Evolutionary conservation across 1,140 invertebrate genomes (phyloP).

Genomic region (Camponotus pennsylvanicus): DNA sequence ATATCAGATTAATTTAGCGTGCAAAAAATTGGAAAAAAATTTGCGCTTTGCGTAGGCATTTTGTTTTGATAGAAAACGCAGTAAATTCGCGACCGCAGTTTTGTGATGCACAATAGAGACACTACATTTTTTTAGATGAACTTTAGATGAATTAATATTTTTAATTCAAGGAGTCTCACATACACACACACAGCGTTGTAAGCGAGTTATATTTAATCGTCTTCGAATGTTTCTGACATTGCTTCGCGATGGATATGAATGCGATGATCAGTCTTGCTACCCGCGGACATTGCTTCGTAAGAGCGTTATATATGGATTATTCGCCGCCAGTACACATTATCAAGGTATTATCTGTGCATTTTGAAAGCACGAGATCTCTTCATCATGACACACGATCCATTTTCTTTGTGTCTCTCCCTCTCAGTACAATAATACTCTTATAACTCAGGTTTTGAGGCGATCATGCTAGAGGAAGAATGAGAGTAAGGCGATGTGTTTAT

Average conservation of each 20-base stretch:
- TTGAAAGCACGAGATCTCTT: constrained; percentile 36
- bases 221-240: constrained; percentile 14
- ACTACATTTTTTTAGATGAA: constrained; percentile 17
- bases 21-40: background rate
- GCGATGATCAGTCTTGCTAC: background rate
- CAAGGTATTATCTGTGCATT: constrained; percentile 47
- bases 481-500: constrained; percentile 21
- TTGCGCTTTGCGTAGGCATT: background rate
- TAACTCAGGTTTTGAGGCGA: constrained; percentile 67
- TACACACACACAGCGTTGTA: too few relatives aligned
- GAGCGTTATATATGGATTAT: constrained; percentile 7
- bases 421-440: constrained; percentile 70
- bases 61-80: constrained; percentile 11
- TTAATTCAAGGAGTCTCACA: background rate
- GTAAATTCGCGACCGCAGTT: background rate
- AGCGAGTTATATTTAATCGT: background rate
- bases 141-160: background rate
- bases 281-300: background rate
- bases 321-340: constrained; percentile 46
- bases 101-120: constrained; percentile 42
- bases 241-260: background rate
- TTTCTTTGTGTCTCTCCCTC: background rate
- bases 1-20: constrained; percentile 2
- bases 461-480: constrained; percentile 37
- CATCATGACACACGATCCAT: constrained; percentile 28